Percentiles rank a stretch among this genome's conserved stretches.
These are phyloP conservation scores for Acleris cristana DNA, from an alignment of 2,888 invertebrate species.

Conservation along the genomic window DNA sequence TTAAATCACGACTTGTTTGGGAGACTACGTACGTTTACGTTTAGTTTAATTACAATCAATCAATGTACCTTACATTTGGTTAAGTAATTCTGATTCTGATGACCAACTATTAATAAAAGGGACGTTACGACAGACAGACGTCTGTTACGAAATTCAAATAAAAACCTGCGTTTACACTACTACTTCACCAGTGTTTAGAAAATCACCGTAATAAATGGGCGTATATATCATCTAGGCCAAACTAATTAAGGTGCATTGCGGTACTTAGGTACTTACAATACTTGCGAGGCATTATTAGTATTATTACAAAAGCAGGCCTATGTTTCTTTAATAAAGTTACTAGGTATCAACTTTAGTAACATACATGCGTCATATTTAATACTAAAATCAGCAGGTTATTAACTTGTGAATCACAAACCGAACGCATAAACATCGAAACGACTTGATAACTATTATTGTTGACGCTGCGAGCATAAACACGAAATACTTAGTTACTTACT, in stretches of 20 bases:
- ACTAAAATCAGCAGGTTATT: background rate
- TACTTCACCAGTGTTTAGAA: too few species aligned
- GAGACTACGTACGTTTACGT: too few species aligned
- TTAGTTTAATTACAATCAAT: too few species aligned
- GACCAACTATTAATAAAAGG: too few species aligned
- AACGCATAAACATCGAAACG: conserved; percentile 18
- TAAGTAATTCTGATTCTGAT: too few species aligned
- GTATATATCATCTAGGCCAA: conserved; percentile 4
- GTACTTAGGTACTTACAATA: conserved; percentile 6
- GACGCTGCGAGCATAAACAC: conserved; percentile 13
- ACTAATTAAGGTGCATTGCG: conserved; percentile 10
- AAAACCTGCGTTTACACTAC: too few species aligned
- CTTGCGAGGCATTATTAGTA: background rate
- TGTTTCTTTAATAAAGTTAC: too few species aligned
- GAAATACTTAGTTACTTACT: conserved; percentile 43
- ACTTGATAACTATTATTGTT: conserved; percentile 22
- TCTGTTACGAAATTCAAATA: too few species aligned
- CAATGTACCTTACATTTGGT: too few species aligned
- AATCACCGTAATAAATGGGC: too few species aligned
- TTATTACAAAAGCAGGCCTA: background rate
- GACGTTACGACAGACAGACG: too few species aligned
- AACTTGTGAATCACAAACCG: background rate
- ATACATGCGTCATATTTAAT: conserved; percentile 6
- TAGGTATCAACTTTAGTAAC: conserved; percentile 2
- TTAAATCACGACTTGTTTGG: too few species aligned